These are phyloP conservation scores for Myxocyprinus asiaticus DNA, from an alignment of 2,113 vertebrate species.

Conservation along the genomic window DNA sequence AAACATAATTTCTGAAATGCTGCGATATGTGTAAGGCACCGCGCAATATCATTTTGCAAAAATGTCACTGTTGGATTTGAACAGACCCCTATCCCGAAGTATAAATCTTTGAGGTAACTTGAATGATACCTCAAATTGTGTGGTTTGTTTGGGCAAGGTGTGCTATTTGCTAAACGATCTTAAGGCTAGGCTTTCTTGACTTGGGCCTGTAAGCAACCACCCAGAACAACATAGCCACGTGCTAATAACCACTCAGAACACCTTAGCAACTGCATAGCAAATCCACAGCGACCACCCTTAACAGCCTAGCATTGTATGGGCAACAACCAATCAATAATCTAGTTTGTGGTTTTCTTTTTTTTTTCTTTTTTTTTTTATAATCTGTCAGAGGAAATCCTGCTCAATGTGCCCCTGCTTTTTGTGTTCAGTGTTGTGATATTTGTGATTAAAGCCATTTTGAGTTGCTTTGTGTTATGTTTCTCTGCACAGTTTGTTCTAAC, in stretches of 20 bases:
- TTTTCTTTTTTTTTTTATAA: background rate
- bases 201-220: too few species aligned
- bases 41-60: too few species aligned
- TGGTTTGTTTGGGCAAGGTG: background rate
- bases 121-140: background rate
- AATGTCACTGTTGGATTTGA: background rate
- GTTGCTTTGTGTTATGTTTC: slow-evolving; percentile 41
- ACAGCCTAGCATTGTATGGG: background rate
- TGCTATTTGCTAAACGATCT: background rate
- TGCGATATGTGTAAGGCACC: too few species aligned
- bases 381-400: slow-evolving; percentile 54
- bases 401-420: slow-evolving; percentile 10
- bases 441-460: slow-evolving; percentile 27
- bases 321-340: background rate
- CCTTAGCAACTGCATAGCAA: too few species aligned
- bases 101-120: background rate
- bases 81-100: background rate
- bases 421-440: slow-evolving; percentile 47
- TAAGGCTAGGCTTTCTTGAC: too few species aligned
- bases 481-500: slow-evolving; percentile 65
- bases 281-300: too few species aligned
- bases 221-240: too few species aligned
- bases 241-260: background rate
- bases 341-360: background rate
- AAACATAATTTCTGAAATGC: too few species aligned